Conservation (phyloP, 2,113 vertebrate genomes). For the Plectropomus leopardus region DNA sequence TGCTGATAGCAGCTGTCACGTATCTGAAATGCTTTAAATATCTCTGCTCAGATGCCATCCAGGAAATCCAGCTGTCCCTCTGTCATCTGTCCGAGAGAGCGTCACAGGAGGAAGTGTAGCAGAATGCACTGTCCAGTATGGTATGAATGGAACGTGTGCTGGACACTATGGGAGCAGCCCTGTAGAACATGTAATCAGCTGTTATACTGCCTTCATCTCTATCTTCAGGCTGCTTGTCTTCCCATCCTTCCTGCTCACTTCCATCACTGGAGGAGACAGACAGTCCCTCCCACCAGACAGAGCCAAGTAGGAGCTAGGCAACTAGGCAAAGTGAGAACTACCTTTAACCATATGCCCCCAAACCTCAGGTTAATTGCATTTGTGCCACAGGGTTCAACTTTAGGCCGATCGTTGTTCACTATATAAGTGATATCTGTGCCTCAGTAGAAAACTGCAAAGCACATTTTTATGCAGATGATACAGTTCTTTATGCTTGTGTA, state of each 20-base stretch:
- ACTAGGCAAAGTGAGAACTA: too few relatives aligned
- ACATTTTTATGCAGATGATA: too few relatives aligned
- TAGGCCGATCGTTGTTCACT: too few relatives aligned
- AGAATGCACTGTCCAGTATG: slow-evolving; percentile 2
- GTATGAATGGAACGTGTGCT: slow-evolving; percentile 36
- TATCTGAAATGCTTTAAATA: slow-evolving; percentile 53
- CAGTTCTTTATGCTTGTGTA: too few relatives aligned
- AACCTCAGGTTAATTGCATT: too few relatives aligned
- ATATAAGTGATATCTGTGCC: too few relatives aligned
- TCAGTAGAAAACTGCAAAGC: too few relatives aligned
- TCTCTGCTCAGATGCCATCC: slow-evolving; percentile 37
- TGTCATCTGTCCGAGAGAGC: slow-evolving; percentile 22
- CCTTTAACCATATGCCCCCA: too few relatives aligned
- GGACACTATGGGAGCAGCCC: slow-evolving; percentile 4
- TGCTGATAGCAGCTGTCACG: slow-evolving; percentile 47
- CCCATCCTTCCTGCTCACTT: background rate
- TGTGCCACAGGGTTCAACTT: too few relatives aligned
- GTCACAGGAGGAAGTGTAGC: slow-evolving; percentile 44
- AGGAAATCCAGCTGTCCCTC: slow-evolving; percentile 57
- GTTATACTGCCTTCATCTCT: background rate
- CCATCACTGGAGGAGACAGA: background rate
- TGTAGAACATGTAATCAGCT: slow-evolving; percentile 31
- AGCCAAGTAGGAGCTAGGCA: background rate
- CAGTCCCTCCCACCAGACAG: background rate
- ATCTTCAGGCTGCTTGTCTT: background rate